Conservation (phyloP, 2,113 vertebrate genomes). For the Australoheros scitulus region DNA sequence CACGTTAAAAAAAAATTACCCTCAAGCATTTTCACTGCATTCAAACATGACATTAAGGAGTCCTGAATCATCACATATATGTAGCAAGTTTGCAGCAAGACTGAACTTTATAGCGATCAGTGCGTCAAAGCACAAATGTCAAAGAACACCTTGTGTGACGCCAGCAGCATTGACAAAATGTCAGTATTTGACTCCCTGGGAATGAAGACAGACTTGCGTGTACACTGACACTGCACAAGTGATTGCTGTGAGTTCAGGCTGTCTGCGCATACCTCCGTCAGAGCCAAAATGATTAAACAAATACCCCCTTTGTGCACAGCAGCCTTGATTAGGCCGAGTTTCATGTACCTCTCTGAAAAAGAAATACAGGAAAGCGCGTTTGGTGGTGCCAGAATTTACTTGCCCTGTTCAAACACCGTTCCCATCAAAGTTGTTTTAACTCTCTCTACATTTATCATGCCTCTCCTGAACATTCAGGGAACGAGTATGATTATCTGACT, state of each 20-base stretch:
- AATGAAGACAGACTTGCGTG: slow-evolving; percentile 8
- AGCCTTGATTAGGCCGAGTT: slow-evolving; percentile 75
- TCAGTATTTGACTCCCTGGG: slow-evolving; percentile 8
- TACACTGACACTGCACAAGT: slow-evolving; percentile 54
- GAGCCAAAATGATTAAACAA: slow-evolving; percentile 78
- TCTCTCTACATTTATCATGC: slow-evolving; percentile 68
- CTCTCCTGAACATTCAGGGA: slow-evolving; percentile 44
- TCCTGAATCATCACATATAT: background rate
- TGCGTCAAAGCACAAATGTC: background rate
- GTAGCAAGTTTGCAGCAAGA: background rate
- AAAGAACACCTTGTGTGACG: slow-evolving; percentile 13
- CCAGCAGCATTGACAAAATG: slow-evolving; percentile 2
- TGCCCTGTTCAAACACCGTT: slow-evolving; percentile 66
- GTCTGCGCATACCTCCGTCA: slow-evolving; percentile 49
- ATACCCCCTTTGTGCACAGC: slow-evolving; percentile 73
- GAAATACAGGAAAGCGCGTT: slow-evolving; percentile 65
- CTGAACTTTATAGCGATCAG: background rate
- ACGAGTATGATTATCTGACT: slow-evolving; percentile 63
- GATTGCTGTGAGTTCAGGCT: slow-evolving; percentile 57
- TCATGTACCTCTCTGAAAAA: slow-evolving; percentile 64
- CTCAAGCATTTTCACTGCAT: background rate
- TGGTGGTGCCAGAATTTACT: slow-evolving; percentile 74
- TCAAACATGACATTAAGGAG: background rate
- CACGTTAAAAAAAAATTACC: background rate
- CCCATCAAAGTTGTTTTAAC: slow-evolving; percentile 73